Evolutionary conservation across 2,888 invertebrate genomes (phyloP).

Genomic region (Luperina nickerlii): DNA sequence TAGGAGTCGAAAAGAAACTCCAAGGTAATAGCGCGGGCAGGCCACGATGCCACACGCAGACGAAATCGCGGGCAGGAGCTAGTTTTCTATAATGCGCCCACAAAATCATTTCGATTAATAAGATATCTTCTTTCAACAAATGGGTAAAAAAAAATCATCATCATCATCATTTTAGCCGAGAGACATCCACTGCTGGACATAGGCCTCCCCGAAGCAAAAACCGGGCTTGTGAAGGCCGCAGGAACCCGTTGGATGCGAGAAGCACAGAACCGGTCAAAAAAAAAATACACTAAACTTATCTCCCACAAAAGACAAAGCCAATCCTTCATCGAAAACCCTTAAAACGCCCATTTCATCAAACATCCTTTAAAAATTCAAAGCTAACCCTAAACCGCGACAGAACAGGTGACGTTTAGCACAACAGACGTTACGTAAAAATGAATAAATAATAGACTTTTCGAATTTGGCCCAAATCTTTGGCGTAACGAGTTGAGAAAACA

Average conservation of each 20-base stretch:
- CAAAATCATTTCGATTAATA: no score
- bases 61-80: no score
- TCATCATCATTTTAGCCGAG: no score
- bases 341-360: conserved; percentile 50
- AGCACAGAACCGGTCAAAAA: no score
- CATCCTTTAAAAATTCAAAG: conserved; percentile 71
- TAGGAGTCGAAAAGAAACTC: no score
- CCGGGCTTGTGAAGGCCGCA: no score
- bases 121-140: not conserved
- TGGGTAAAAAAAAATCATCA: not conserved
- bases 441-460: conserved; percentile 87
- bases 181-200: no score
- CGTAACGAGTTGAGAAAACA: conserved; percentile 88
- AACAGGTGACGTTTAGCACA: conserved; percentile 67
- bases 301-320: conserved; percentile 12
- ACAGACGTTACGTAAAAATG: conserved; percentile 79
- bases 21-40: no score
- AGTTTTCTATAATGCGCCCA: no score
- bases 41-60: not conserved
- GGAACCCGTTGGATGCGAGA: no score
- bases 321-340: conserved; percentile 39
- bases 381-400: conserved; percentile 63
- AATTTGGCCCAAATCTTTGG: conserved; percentile 86
- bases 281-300: not conserved
- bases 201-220: no score